Conservation (phyloP, 2,888 invertebrate genomes). For the Drosophila anomalata region DNA sequence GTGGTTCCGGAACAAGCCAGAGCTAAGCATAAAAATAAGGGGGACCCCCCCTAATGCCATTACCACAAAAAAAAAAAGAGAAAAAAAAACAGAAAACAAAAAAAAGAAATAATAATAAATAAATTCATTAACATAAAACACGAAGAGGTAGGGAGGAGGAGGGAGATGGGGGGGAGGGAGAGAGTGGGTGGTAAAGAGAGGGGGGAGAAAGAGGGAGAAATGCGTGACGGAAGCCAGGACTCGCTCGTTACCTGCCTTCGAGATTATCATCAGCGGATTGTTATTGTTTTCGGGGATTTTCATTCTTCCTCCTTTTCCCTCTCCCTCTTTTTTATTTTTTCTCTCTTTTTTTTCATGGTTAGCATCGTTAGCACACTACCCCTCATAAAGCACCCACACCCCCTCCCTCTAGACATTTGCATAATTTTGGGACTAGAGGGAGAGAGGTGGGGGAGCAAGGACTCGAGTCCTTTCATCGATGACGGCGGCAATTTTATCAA, state of each 20-base stretch:
- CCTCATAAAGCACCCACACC: too few species aligned
- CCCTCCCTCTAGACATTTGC: slow-evolving; percentile 12
- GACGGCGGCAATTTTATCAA: slow-evolving; percentile 21
- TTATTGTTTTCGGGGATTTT: slow-evolving; percentile 58
- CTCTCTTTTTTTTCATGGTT: slow-evolving; percentile 2
- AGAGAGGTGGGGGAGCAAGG: background rate
- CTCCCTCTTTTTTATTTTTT: background rate
- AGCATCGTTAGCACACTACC: slow-evolving; percentile 29
- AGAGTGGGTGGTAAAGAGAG: background rate
- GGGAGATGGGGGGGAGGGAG: background rate
- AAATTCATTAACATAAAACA: slow-evolving; percentile 79
- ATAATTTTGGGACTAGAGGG: slow-evolving; percentile 20
- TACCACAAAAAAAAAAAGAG: background rate
- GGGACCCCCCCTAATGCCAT: background rate
- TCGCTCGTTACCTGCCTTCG: slow-evolving; percentile 68
- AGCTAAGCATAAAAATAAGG: slow-evolving; percentile 1
- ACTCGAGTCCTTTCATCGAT: slow-evolving; percentile 29
- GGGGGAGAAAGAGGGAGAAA: slow-evolving; percentile 12
- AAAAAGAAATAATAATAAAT: slow-evolving; percentile 74
- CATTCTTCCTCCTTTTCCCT: slow-evolving; percentile 48
- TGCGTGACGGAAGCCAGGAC: slow-evolving; percentile 60
- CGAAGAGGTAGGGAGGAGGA: slow-evolving; percentile 34
- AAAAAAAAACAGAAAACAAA: slow-evolving; percentile 15
- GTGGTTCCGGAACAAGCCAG: slow-evolving; percentile 23
- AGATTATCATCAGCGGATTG: slow-evolving; percentile 75